Conservation (phyloP, 1,140 invertebrate genomes). For the Tetranychus cinnabarinus region DNA sequence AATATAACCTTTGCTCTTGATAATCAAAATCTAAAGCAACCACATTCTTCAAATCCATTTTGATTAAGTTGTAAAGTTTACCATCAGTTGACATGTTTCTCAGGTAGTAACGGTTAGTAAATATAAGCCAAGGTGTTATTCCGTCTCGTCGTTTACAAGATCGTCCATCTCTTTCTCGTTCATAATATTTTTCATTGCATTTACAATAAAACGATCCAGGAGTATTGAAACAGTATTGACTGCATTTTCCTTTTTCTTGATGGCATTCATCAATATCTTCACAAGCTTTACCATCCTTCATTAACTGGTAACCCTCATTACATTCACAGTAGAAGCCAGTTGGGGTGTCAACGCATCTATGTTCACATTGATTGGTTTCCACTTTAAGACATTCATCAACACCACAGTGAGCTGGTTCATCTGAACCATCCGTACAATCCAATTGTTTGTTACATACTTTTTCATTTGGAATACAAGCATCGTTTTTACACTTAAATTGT, state of each 20-base stretch:
- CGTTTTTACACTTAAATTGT: constrained; percentile 76
- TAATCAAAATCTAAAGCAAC: constrained; percentile 86
- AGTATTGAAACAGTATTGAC: constrained; percentile 82
- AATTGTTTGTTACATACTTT: constrained; percentile 79
- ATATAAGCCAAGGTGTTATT: constrained; percentile 61
- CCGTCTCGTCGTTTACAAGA: constrained; percentile 66
- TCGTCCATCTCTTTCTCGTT: constrained; percentile 53
- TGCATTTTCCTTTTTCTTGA: constrained; percentile 69
- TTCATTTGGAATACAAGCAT: constrained; percentile 65
- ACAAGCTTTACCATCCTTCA: constrained; percentile 24
- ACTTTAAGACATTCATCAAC: constrained; percentile 83
- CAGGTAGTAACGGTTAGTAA: constrained; percentile 94
- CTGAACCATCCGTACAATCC: constrained; percentile 73
- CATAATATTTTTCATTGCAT: constrained; percentile 78
- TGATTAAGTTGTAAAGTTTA: constrained; percentile 53
- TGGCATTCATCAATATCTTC: constrained; percentile 76
- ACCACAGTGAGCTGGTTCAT: constrained; percentile 80
- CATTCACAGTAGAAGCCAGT: constrained; percentile 86
- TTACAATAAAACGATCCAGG: constrained; percentile 88
- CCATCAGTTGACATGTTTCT: constrained; percentile 82
- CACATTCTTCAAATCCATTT: constrained; percentile 86
- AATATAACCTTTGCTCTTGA: constrained; percentile 57
- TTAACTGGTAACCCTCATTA: constrained; percentile 62
- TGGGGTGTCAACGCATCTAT: constrained; percentile 75
- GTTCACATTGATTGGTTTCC: constrained; percentile 77